Percentiles rank a stretch among this genome's conserved stretches.
Conservation (phyloP, 1,140 invertebrate species). For the Drosophila pandora region DNA sequence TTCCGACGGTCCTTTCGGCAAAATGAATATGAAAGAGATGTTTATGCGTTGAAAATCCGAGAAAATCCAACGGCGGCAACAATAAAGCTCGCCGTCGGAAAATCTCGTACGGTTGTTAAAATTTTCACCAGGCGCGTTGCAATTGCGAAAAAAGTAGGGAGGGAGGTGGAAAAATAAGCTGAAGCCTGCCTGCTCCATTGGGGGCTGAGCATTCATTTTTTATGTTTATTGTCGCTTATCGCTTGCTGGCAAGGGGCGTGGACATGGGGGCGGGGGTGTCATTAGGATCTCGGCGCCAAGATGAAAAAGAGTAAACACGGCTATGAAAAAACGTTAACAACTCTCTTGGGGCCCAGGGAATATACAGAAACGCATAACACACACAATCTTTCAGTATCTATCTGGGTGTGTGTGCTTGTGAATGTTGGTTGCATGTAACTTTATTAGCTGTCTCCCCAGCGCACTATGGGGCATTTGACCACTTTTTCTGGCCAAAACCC, state of each 20-base stretch:
- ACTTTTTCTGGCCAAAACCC: no score
- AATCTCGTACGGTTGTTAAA: constrained; percentile 69
- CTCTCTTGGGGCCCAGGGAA: constrained; percentile 63
- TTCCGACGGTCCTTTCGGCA: background rate
- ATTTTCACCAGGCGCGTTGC: constrained; percentile 48
- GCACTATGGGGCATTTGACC: no score
- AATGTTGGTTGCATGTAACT: constrained; percentile 22
- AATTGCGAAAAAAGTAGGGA: constrained; percentile 35
- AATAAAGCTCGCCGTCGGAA: constrained; percentile 56
- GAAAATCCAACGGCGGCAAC: constrained; percentile 50
- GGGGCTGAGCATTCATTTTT: constrained; percentile 69
- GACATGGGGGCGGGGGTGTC: constrained; percentile 49
- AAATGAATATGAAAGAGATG: constrained; percentile 41
- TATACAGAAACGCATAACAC: constrained; percentile 53
- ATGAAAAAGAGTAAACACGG: constrained; percentile 80
- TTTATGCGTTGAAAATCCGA: constrained; percentile 67
- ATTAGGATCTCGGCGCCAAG: constrained; percentile 70
- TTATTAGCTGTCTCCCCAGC: constrained; percentile 52
- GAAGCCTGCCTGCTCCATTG: constrained; percentile 14
- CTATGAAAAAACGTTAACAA: constrained; percentile 80
- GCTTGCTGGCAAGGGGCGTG: constrained; percentile 24
- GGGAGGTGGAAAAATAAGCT: background rate
- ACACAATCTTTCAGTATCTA: constrained; percentile 54
- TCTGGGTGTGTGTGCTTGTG: constrained; percentile 15
- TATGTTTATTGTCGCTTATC: constrained; percentile 81